Base-by-base conservation (phyloP, 2,888 invertebrate species). In the Schizotus pectinicornis region DNA sequence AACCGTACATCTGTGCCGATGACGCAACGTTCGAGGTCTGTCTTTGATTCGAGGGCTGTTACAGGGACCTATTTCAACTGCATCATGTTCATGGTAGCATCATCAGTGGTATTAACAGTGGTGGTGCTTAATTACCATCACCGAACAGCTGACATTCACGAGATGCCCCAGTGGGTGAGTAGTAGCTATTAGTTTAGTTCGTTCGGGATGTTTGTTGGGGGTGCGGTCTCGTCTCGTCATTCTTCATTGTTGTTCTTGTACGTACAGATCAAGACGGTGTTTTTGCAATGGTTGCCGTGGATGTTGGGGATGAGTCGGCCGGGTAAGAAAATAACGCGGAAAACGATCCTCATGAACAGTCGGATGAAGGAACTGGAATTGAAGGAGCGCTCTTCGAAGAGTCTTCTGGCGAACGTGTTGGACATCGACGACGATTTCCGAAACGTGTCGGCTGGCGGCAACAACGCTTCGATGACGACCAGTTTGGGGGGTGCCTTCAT, bases 11-110 rank as follows among this genome's bases (percentile, higher is more conserved):
- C 32, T 14, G 30, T 35, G 33, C 39, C 36, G 45, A 36, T 58
- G 45, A 55, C 13, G 41, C 9, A 37, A 56, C 50, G 60, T 59
- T 30, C 30, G 55, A 48, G 49, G 36, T 36, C 54, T 22, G 56
- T 50, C 45, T 42, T 50, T 72, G 54, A 74, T 63, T 56, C 51
- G 46, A 30, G 48, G 69, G 71, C 68, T 70, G 66, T 75, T 75
- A 59, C 74, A 72, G 97, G 97, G 79, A 95, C 97, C 73, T 98
- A 98, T 86, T 98, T 98, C 89, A 97, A 97, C 85, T 96, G 96
- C 86, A 97, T 97, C 83, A 98, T 98, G 98, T 94, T 98, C 84
- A 97, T 98, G 96, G 97, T 97, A 83, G 96, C 97, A 60, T 94
- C 96, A 64, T 97, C 97, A 65, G 97, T 98, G 81, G 95, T 97